These are phyloP conservation scores for Scaeva pyrastri DNA, from an alignment of 2,888 invertebrate species.

Conservation along the genomic window DNA sequence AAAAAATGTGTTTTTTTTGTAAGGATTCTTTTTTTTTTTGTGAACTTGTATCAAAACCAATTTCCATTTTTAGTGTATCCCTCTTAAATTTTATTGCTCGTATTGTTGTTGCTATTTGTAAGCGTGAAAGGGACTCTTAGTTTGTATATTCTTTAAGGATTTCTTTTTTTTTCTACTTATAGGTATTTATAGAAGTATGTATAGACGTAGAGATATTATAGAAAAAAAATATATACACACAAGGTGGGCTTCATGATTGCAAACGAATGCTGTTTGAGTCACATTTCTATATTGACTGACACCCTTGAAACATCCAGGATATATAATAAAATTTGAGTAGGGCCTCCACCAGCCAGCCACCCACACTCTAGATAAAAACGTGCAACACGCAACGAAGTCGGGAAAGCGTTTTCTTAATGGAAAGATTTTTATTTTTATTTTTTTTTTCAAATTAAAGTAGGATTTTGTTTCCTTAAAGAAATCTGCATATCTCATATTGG, in stretches of 20 bases:
- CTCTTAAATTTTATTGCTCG: slow-evolving; percentile 76
- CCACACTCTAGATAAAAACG: slow-evolving; percentile 23
- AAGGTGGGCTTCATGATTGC: slow-evolving; percentile 72
- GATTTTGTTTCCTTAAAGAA: neutral
- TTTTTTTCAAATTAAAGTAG: slow-evolving; percentile 36
- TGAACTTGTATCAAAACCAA: slow-evolving; percentile 73
- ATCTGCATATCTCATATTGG: slow-evolving; percentile 36
- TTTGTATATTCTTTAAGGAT: slow-evolving; percentile 45
- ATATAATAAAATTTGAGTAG: slow-evolving; percentile 67
- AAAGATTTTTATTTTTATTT: too few species aligned
- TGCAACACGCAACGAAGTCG: slow-evolving; percentile 45
- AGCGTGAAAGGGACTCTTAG: slow-evolving; percentile 53
- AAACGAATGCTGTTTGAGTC: slow-evolving; percentile 60
- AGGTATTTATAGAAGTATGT: slow-evolving; percentile 38
- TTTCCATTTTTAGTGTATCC: slow-evolving; percentile 75
- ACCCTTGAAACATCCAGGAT: slow-evolving; percentile 39
- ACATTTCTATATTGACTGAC: slow-evolving; percentile 60
- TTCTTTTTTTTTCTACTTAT: slow-evolving; percentile 23
- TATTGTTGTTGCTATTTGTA: slow-evolving; percentile 75
- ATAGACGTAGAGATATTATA: slow-evolving; percentile 33
- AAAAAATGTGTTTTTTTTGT: slow-evolving; percentile 36
- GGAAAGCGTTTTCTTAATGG: slow-evolving; percentile 24
- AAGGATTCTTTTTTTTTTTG: slow-evolving; percentile 21
- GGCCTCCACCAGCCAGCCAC: too few species aligned
- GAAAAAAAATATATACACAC: slow-evolving; percentile 29